Evolutionary conservation across 2,797 vertebrate species (phyloP).

Genomic region (Margarornis squamiger): DNA sequence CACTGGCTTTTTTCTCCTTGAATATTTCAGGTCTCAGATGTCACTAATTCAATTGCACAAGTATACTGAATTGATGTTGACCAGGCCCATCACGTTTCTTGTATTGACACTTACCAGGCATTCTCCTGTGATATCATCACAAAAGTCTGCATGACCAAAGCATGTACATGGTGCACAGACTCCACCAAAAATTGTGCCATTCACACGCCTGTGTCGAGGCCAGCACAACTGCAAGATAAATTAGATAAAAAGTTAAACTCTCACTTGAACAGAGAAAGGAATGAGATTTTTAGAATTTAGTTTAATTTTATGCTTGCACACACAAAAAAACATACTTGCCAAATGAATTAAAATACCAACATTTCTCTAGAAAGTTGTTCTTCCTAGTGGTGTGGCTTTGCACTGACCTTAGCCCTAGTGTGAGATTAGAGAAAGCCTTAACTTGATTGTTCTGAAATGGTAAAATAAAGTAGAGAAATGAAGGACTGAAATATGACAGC

Average conservation of each 20-base stretch:
- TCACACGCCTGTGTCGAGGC: slow-evolving; percentile 84
- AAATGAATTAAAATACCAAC: not conserved
- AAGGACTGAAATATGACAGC: slow-evolving; percentile 68
- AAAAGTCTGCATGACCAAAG: slow-evolving; percentile 82
- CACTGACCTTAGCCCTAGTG: slow-evolving; percentile 73
- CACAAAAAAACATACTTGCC: not conserved
- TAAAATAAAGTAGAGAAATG: slow-evolving; percentile 73
- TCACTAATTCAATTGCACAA: not conserved
- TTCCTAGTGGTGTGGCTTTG: not conserved
- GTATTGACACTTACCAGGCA: slow-evolving; percentile 84
- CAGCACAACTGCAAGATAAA: slow-evolving; percentile 81
- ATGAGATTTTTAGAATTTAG: not conserved
- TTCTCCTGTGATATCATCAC: slow-evolving; percentile 85
- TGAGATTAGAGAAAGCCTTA: slow-evolving; percentile 71
- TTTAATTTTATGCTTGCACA: not conserved
- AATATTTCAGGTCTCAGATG: not conserved
- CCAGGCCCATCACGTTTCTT: not conserved
- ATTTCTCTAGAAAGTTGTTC: not conserved
- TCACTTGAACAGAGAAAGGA: not conserved
- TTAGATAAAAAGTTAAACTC: not conserved
- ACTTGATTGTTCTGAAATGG: slow-evolving; percentile 72
- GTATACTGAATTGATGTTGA: not conserved
- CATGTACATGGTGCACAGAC: slow-evolving; percentile 88
- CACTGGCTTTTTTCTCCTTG: not conserved
- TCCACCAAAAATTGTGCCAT: slow-evolving; percentile 84